Conservation (phyloP, 2,113 vertebrate species). For the Anser brachyrhynchus region DNA sequence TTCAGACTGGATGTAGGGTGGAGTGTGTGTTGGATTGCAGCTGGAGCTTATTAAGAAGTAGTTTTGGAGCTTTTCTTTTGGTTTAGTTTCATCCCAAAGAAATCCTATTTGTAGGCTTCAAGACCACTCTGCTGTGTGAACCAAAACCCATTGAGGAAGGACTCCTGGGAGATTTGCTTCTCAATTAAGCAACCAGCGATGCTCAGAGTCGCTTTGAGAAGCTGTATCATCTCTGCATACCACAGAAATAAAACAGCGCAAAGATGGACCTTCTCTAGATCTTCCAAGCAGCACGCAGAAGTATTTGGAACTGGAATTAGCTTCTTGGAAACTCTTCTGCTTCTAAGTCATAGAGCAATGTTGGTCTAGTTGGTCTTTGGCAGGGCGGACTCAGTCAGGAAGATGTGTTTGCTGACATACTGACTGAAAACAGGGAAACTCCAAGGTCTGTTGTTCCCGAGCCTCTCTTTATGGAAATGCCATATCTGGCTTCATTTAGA, state of each 20-base stretch:
- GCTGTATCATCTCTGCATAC: not conserved
- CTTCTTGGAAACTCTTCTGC: not conserved
- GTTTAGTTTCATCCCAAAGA: not conserved
- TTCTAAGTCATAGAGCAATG: not conserved
- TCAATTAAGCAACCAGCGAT: not conserved
- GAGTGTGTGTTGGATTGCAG: not conserved
- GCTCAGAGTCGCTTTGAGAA: not conserved
- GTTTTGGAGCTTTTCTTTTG: not conserved
- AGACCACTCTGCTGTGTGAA: not conserved
- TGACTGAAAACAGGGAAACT: not conserved
- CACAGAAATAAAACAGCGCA: not conserved
- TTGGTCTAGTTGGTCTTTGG: not conserved
- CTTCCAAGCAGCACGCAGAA: not conserved
- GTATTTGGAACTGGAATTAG: not conserved
- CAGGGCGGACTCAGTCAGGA: not conserved
- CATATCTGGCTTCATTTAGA: not conserved
- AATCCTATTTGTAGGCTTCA: not conserved
- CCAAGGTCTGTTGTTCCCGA: rapidly evolving
- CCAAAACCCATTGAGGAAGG: not conserved
- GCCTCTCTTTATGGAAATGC: not conserved
- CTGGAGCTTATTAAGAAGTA: not conserved
- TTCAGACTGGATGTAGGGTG: not conserved
- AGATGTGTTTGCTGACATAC: not conserved
- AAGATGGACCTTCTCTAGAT: not conserved
- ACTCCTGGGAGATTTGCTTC: not conserved